Evolutionary conservation across 92 coral and sea anemone genomes (phyloP), one percentile per base, ranked within the genome.

Genomic region (Nematostella vectensis): DNA sequence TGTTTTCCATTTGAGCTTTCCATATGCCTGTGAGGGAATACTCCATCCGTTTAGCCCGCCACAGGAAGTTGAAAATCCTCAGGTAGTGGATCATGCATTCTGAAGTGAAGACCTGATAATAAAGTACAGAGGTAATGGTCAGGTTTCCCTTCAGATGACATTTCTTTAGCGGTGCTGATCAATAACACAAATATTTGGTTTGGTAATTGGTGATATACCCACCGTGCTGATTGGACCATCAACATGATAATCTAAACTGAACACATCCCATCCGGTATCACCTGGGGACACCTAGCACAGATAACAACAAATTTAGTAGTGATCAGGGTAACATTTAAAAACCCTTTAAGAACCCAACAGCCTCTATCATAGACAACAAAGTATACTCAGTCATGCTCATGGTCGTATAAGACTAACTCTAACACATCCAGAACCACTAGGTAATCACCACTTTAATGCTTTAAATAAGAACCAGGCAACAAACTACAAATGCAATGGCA

Each of bases 201-300:
- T n/a, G n/a, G n/a, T n/a, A n/a, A n/a, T n/a, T n/a, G n/a, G 40
- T 6, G 40, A 33, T 6, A 33, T 39, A 74, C 96, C 82, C 61
- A 91, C 98, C 22, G 98, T 91, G 42, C 98, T 88, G 12, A 91
- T 91, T 12, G 98, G 98, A 2, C 98, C 98, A 57, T 86, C 98
- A 31, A 91, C 98, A 49, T 91, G 95, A 49, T 91, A 91, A 78
- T 80, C 95, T 67, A 91, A 59, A 64, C 98, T 87, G 33, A 91
- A 91, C 58, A 91, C 98, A 75, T 91, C 98, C 98, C 98, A 89
- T 11, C 98, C 98, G 47, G 89, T 77, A 57, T 91, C 98, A 42
- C 98, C 98, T 11, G 91, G 93, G 6, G 98, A 91, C 11, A 91
- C 98, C 98, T 91, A 29, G 12, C 67, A 55, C 9, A 28, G 24